Evolutionary conservation across 2,113 vertebrate genomes (phyloP), one percentile per base, ranked within the genome.

Genomic region (Ageneiosus marmoratus): DNA sequence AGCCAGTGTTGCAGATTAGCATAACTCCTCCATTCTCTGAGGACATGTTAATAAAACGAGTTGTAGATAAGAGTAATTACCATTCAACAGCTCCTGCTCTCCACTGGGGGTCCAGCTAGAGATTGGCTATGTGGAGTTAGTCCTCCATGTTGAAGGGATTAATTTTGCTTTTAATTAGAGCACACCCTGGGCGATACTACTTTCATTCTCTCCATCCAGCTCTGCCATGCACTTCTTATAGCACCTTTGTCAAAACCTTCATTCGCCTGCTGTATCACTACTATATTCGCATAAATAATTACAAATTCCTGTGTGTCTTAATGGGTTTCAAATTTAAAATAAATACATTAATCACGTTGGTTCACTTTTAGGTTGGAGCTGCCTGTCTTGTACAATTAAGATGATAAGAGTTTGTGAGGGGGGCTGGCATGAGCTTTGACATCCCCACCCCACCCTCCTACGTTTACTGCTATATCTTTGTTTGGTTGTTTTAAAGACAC

Each of bases 41-140:
- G 89, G 91, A 94, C 91, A 85, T 93, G 92, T 94, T 94, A 93
- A 93, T 93, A 93, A 92, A 94, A 91, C 91, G 91, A 89, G 80
- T 86, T 80, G 91, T 88, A 91, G 93, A 94, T 94, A 94, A 92
- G 89, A 89, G 91, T 93, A 94, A 94, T 94, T 94, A 94, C 92
- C 90, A 92, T 90, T 91, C 90, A 89, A 87, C 89, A 84, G 89
- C 87, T 91, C 72, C 79, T 84, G 88, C 90, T 91, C 88, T 87
- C 88, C 87, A 86, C 86, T 76, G 82, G 88, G 81, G 79, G 56
- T 27, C 73, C 34, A 73, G 53, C 79, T 77, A 79, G 74, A 86
- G 80, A 81, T 74, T 79, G 82, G 91, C 89, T 90, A 87, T 87
- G 85, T 89, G 85, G 87, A 80, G 88, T 87, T 55, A 9, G 91